A percentile compares a stretch with the other conserved stretches of the same genome.
These are phyloP conservation scores for Acanthopagrus latus DNA, from an alignment of 2,797 vertebrate genomes.

Conservation along the genomic window DNA sequence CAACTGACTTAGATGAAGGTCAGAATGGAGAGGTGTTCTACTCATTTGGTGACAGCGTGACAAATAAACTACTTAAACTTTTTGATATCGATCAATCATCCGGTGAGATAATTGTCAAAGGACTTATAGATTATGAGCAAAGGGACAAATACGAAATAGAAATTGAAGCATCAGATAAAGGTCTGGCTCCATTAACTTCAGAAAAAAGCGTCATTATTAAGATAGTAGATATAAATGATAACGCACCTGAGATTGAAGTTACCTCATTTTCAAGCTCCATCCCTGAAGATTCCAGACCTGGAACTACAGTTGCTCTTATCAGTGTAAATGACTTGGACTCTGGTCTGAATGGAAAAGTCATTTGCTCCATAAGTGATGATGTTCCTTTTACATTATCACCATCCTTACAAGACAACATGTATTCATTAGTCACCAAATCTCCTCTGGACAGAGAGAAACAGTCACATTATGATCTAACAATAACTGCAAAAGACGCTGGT, in stretches of 20 bases:
- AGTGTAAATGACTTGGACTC: conserved; percentile 70
- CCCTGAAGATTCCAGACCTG: conserved; percentile 72
- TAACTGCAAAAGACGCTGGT: conserved; percentile 73
- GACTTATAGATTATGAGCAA: conserved; percentile 61
- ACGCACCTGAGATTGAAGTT: conserved; percentile 78
- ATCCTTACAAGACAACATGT: conserved; percentile 53
- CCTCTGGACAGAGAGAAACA: conserved; percentile 64
- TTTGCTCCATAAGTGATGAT: conserved; percentile 42
- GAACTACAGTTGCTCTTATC: conserved; percentile 72
- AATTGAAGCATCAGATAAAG: conserved; percentile 69
- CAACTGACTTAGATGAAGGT: conserved; percentile 68
- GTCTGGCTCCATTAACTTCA: background rate
- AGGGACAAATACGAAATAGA: conserved; percentile 62
- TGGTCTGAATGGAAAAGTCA: conserved; percentile 66
- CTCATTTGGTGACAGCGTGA: conserved; percentile 46
- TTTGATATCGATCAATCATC: conserved; percentile 62
- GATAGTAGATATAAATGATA: conserved; percentile 74
- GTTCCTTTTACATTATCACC: conserved; percentile 60
- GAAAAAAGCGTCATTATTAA: conserved; percentile 56
- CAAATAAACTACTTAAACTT: background rate
- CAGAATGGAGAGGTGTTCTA: conserved; percentile 55
- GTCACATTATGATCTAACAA: conserved; percentile 48
- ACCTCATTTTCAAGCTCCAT: conserved; percentile 81
- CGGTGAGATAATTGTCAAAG: conserved; percentile 63
- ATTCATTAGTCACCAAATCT: conserved; percentile 54